Evolutionary conservation across 2,888 invertebrate genomes (phyloP).

Genomic region (Keiferia lycopersicella): DNA sequence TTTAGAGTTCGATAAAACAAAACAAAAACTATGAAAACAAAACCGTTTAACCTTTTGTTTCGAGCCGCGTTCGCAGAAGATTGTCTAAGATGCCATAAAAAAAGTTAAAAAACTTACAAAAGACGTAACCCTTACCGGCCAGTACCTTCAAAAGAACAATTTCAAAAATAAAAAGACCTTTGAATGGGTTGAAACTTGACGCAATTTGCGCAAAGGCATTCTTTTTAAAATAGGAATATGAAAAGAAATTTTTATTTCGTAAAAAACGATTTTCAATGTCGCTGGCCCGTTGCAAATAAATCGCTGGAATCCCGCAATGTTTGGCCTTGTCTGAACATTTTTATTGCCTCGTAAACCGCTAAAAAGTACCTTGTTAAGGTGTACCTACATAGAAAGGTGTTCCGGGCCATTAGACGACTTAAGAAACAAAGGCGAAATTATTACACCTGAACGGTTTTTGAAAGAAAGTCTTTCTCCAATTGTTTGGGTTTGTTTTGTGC

Average conservation of each 20-base stretch:
- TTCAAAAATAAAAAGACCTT: constrained; percentile 46
- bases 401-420: constrained; percentile 65
- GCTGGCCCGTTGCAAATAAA: constrained; percentile 45
- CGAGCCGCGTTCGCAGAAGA: constrained; percentile 73
- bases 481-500: constrained; percentile 54
- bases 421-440: constrained; percentile 66
- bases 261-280: constrained; percentile 29
- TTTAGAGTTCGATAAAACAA: constrained; percentile 74
- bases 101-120: constrained; percentile 46
- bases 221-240: constrained; percentile 34
- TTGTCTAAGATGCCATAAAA: constrained; percentile 53
- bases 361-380: constrained; percentile 70
- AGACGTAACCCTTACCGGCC: constrained; percentile 68
- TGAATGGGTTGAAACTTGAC: constrained; percentile 60
- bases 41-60: constrained; percentile 68
- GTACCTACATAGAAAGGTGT: constrained; percentile 67
- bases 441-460: constrained; percentile 61
- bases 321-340: constrained; percentile 71
- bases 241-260: constrained; percentile 39
- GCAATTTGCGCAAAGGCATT: constrained; percentile 41
- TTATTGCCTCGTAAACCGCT: constrained; percentile 77
- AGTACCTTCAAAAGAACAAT: constrained; percentile 50
- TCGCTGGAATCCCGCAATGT: constrained; percentile 72
- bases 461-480: constrained; percentile 76
- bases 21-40: constrained; percentile 69